Base-by-base conservation (phyloP, 92 coral and sea anemone species). In the Palythoa heliodiscus region DNA sequence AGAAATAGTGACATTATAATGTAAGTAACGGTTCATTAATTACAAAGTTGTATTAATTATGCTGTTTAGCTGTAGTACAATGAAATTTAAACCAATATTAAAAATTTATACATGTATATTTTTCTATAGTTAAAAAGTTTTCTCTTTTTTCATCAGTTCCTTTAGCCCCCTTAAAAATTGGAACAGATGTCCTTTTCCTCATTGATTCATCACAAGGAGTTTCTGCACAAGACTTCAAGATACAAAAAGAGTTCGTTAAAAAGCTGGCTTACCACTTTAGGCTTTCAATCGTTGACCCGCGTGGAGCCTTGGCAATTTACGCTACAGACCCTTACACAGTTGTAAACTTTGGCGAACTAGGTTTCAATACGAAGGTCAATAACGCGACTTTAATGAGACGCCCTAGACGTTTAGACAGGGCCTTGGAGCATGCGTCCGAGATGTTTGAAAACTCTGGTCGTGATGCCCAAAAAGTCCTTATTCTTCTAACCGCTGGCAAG, bases 181-280 rank as follows among this genome's bases (percentile, higher is more conserved):
- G 84, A 79, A 79, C 93, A 55, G 97, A 93, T 79, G 77, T 93
- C 5, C 91, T 93, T 6, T 89, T 93, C 73, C 69, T 89, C 25
- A 71, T 93, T 85, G 97, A 93, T 83, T 89, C 94, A 1, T 93
- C 97, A 9, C 67, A 60, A 23, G 87, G 83, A 4, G 97, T 93
- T 24, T 66, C 89, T 52, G 86, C 57, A 24, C 29, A 48, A 19
- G 90, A 87, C 70, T 93, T 69, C 87, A 11, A 67, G 73, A 35
- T 73, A 13, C 89, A 93, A 75, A 93, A 93, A 58, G 90, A 93
- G 3, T 88, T 90, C 29, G 91, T 93, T 4, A 93, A 93, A 53
- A 75, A 90, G 14, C 55, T 90, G 23, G 87, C 89, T 7, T 87
- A 80, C 17, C 89, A 82, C 29, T 87, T 93, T 10, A 91, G 86